phyloP scores from a whole-genome alignment of 2,797 vertebrate genomes.

The Cynodonichthys magdalenae region DNA sequence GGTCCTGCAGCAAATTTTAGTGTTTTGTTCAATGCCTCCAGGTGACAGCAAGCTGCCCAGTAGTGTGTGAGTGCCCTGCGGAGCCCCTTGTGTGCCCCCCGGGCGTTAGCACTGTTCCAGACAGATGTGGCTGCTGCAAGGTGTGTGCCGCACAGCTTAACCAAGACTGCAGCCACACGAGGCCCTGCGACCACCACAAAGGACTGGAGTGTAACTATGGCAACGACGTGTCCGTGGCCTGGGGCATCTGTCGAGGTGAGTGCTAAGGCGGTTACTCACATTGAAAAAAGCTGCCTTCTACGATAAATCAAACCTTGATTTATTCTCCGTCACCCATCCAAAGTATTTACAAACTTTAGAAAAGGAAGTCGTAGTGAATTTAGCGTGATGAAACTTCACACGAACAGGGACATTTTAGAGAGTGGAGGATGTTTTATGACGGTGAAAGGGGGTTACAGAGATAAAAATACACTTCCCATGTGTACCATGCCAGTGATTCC shows the following conservation, averaged over 20 bases:
- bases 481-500: constrained; percentile 42
- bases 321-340: neutral
- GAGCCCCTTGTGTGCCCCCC: constrained; percentile 65
- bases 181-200: constrained; percentile 84
- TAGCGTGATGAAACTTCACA: constrained; percentile 11
- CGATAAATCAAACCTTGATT: neutral
- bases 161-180: constrained; percentile 76
- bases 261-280: neutral
- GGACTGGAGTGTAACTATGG: constrained; percentile 85
- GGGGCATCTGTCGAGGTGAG: constrained; percentile 84
- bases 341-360: neutral
- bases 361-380: too few relatives aligned
- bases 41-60: constrained; percentile 74
- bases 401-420: constrained; percentile 43
- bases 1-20: neutral
- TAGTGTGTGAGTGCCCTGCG: constrained; percentile 67
- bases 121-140: constrained; percentile 81
- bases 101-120: constrained; percentile 73
- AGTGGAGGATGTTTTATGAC: constrained; percentile 55
- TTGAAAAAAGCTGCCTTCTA: neutral
- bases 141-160: constrained; percentile 83
- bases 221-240: constrained; percentile 71
- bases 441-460: constrained; percentile 46
- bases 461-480: constrained; percentile 67
- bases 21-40: constrained; percentile 41